Evolutionary conservation across 2,888 invertebrate species (phyloP), one percentile per base, ranked within the genome.

Genomic region (Epirrita christyi): DNA sequence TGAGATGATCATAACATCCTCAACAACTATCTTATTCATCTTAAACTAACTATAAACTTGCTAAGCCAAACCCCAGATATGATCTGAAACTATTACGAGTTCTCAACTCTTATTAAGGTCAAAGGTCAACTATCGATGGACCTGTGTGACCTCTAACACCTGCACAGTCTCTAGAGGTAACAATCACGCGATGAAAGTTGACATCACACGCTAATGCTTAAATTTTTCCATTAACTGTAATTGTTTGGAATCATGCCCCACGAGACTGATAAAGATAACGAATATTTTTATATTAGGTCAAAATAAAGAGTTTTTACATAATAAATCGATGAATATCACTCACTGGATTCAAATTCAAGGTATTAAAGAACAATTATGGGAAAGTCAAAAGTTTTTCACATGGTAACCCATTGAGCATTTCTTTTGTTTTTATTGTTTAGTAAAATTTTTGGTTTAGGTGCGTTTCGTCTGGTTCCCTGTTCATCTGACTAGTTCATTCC

Each of bases 161-260:
- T 43, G 42, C 13, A n/a, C n/a, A 42, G 41, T 40, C 58, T 15
- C 49, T 14, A n/a, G 48, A 38, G 58, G 52, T 38, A 44, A 45
- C 40, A 45, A 38, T 44, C 46, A 51, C 43, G 47, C 48, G 57
- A 51, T 47, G 4, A 44, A 21, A 43, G 49, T 55, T 41, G 55
- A 45, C 53, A 44, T 34, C 44, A 41, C 53, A 53, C 53, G 53
- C 48, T 13, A 45, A 14, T 49, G 36, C n/a, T 38, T 48, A 8
- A 38, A 6, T 32, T 49, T 55, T 49, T 55, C 55, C 42, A 55
- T 49, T 55, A 55, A 38, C 10, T 44, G 2, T 49, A 49, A 55
- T 49, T 42, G 54, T 54, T 50, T 47, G 14, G 40, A 36, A 45
- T 11, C 46, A 55, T 50, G 50, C 37, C 50, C 21, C 49, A 6